Conservation (phyloP, 2,888 invertebrate genomes). For the Chymomyza procnemis region DNA sequence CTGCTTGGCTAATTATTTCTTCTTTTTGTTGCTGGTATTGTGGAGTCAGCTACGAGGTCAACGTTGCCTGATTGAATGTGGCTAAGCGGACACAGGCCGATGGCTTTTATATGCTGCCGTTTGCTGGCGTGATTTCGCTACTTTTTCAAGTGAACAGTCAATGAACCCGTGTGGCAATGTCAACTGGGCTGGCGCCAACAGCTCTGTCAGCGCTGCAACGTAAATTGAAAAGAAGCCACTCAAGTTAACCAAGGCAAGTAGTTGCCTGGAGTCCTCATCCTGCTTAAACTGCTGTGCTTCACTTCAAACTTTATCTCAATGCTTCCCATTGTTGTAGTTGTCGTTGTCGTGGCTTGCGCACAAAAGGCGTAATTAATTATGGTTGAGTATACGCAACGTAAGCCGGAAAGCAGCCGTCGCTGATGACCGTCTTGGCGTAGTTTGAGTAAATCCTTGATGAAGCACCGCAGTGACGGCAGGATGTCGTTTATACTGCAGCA, state of each 20-base stretch:
- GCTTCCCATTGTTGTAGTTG: background rate
- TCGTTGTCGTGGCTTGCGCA: background rate
- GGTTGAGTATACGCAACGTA: slow-evolving; percentile 55
- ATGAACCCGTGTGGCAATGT: slow-evolving; percentile 46
- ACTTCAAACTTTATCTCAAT: background rate
- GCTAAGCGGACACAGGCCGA: slow-evolving; percentile 21
- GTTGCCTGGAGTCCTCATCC: background rate
- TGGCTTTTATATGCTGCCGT: slow-evolving; percentile 50
- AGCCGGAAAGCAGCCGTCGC: slow-evolving; percentile 22
- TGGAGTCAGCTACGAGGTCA: slow-evolving; percentile 18
- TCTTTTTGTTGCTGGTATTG: background rate
- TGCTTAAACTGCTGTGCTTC: background rate
- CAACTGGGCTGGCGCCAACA: background rate
- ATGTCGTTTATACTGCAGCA: slow-evolving; percentile 3
- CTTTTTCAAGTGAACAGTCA: slow-evolving; percentile 40
- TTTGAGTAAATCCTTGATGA: slow-evolving; percentile 2
- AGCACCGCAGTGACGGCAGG: slow-evolving; percentile 11
- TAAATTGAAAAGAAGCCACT: slow-evolving; percentile 68
- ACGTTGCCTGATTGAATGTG: slow-evolving; percentile 37
- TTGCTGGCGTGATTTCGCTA: background rate
- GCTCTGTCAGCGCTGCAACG: slow-evolving; percentile 23
- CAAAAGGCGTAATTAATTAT: slow-evolving; percentile 60
- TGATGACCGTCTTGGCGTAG: slow-evolving; percentile 15
- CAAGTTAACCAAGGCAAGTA: slow-evolving; percentile 29
- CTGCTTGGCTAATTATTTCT: background rate